These are phyloP conservation scores for Rhineura floridana DNA, from an alignment of 2,113 vertebrate species.

Conservation along the genomic window DNA sequence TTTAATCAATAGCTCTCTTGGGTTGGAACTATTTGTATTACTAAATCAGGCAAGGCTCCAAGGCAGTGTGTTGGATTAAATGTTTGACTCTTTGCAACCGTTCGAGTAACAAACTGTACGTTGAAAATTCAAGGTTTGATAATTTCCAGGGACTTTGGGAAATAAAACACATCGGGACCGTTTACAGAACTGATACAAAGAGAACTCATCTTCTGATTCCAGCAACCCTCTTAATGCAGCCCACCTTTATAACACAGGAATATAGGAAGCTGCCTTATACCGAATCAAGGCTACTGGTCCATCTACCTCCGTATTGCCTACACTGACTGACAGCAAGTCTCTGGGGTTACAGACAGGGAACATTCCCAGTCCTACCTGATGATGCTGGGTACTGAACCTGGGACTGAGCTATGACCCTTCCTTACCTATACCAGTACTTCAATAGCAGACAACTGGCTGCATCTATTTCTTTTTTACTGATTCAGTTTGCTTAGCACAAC, in stretches of 20 bases:
- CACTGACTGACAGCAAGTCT: too few relatives aligned
- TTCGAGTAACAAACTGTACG: slow-evolving; percentile 43
- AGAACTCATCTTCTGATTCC: slow-evolving; percentile 64
- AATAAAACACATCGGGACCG: slow-evolving; percentile 55
- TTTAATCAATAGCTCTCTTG: neutral
- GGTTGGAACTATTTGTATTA: slow-evolving; percentile 27
- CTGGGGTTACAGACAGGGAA: too few relatives aligned
- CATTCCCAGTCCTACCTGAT: too few relatives aligned
- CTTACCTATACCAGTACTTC: slow-evolving; percentile 41
- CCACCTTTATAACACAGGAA: slow-evolving; percentile 60
- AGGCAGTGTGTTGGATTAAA: slow-evolving; percentile 7
- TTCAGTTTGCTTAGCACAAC: slow-evolving; percentile 64
- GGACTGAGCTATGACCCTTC: neutral
- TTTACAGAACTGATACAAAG: slow-evolving; percentile 55
- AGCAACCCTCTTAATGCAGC: slow-evolving; percentile 63
- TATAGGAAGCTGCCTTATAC: too few relatives aligned
- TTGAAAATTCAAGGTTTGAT: slow-evolving; percentile 29
- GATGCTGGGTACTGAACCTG: too few relatives aligned
- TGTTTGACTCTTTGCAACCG: slow-evolving; percentile 25
- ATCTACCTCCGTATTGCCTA: too few relatives aligned
- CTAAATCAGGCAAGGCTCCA: slow-evolving; percentile 52
- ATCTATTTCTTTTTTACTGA: slow-evolving; percentile 70
- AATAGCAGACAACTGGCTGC: slow-evolving; percentile 59
- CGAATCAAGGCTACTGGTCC: too few relatives aligned
- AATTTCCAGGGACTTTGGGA: slow-evolving; percentile 61